Conservation (phyloP, 1,140 invertebrate genomes). For the Hesperophylax magnus region DNA sequence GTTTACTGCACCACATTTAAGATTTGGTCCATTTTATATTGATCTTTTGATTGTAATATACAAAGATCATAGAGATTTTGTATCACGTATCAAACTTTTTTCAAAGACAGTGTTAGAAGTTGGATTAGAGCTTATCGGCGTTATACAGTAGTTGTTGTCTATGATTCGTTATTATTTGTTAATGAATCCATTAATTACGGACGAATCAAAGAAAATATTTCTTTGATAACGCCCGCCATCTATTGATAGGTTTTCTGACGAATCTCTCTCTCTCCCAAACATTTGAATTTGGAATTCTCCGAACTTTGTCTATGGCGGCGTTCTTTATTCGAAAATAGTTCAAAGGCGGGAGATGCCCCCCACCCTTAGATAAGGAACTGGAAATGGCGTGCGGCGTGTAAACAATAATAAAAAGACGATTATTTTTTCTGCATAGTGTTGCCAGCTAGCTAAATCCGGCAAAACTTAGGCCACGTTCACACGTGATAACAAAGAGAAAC, state of each 20-base stretch:
- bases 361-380: slow-evolving; percentile 47
- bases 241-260: slow-evolving; percentile 38
- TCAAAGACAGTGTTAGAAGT: too few relatives aligned
- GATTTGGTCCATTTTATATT: too few relatives aligned
- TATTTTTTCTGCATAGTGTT: slow-evolving; percentile 42
- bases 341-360: slow-evolving; percentile 46
- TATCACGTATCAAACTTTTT: too few relatives aligned
- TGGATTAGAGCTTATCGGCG: too few relatives aligned
- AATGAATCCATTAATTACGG: slow-evolving; percentile 30
- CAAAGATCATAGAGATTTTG: too few relatives aligned
- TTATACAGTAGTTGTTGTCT: background rate
- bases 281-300: slow-evolving; percentile 23
- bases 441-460: background rate
- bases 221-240: slow-evolving; percentile 32
- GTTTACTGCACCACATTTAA: too few relatives aligned
- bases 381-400: slow-evolving; percentile 20
- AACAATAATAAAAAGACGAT: slow-evolving; percentile 32
- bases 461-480: background rate
- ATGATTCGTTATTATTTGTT: slow-evolving; percentile 2
- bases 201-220: background rate
- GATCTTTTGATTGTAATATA: too few relatives aligned
- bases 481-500: background rate
- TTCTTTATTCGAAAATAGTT: slow-evolving; percentile 45
- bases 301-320: slow-evolving; percentile 42
- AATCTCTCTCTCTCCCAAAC: slow-evolving; percentile 25